phyloP scores from a whole-genome alignment of 2,888 invertebrate genomes.

The Drosophila subquinaria region DNA sequence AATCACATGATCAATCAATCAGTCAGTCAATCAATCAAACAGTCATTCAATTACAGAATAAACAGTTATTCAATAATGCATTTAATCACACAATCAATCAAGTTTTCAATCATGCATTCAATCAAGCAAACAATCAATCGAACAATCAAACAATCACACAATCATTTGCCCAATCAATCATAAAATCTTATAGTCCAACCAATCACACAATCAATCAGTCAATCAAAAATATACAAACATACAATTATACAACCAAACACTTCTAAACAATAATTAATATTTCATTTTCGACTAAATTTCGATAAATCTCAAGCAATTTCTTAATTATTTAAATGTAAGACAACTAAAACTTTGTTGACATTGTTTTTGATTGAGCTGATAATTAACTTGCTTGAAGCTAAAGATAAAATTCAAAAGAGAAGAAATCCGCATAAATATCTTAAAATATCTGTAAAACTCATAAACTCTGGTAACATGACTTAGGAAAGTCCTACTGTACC shows the following conservation, averaged over 20 bases:
- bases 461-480: not conserved
- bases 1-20: not conserved
- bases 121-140: no score
- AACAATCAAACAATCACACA: not conserved
- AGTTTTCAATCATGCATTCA: no score
- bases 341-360: no score
- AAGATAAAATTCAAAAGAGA: no score
- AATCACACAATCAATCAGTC: not conserved
- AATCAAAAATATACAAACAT: not conserved
- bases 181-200: not conserved
- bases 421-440: not conserved
- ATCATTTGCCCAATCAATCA: not conserved
- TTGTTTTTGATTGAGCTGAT: not conserved
- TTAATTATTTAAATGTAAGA: no score
- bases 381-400: no score
- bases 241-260: no score
- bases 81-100: not conserved
- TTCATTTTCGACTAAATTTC: no score
- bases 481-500: not conserved
- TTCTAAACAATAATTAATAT: no score
- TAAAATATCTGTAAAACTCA: not conserved
- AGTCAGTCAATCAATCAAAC: not conserved
- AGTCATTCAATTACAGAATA: not conserved
- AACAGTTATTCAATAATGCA: not conserved
- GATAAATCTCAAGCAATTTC: not conserved